Base-by-base conservation (phyloP, 2,888 invertebrate genomes). In the Sinhomidia bicolor region DNA sequence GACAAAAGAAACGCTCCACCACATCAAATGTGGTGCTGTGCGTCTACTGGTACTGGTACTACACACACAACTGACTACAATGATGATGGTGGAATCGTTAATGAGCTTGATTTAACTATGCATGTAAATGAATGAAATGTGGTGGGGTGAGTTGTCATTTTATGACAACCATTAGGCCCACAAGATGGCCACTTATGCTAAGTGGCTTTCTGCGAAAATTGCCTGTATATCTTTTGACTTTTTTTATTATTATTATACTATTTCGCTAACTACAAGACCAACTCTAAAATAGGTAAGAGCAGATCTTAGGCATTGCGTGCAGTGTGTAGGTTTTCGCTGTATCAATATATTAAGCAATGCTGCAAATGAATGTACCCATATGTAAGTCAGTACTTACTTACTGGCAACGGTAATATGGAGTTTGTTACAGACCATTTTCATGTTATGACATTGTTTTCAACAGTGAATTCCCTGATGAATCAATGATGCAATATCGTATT, bases 101-200 rank as follows among this genome's bases (percentile, higher is more conserved):
- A 85, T 85, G 78, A 85, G 68, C 71, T 74, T 17, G 17, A 74
- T 80, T 80, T 65, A 86, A 81, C 86, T 81, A 81, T 71, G 80
- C 86, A 81, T 86, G 68, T 68, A 79, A 85, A 84, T 71, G 76
- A 80, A 80, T 80, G 79, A 85, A 85, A 80, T 76, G 85, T 51
- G 23, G 71, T 60, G 17, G 71, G 62, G 51, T 71, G 54, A 62
- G 36, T 65, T 78, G 74, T 60, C 84, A 36, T 85, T 85, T 85
- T 79, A 85, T 78, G 85, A 78, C 85, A 85, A 54, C 85, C 85
- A 85, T 85, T 78, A 79, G 23, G 60, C 84, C 65, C 76, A 41
- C 62, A 78, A 65, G 54, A 78, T 85, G 51, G 78, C 78, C 85
- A 85, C 85, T 85, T 85, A 65, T 20, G 44, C 44, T 85, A 85